Evolutionary conservation across 2,888 invertebrate species (phyloP).

Genomic region (Cremastobaeus sp.): DNA sequence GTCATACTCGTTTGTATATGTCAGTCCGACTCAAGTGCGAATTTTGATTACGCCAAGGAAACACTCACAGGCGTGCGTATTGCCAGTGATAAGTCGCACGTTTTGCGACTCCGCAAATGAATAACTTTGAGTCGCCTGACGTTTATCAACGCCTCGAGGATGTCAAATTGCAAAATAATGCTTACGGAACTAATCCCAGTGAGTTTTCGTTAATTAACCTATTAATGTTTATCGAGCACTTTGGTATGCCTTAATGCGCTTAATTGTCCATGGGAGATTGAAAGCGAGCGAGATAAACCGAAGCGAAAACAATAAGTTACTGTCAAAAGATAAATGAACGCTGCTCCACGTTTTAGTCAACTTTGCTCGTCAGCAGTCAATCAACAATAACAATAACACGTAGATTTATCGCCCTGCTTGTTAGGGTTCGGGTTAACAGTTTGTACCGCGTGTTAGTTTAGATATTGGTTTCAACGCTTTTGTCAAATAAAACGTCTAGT

Average conservation of each 20-base stretch:
- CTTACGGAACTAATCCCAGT: slow-evolving; percentile 70
- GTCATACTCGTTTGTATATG: slow-evolving; percentile 17
- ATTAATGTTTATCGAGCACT: not conserved
- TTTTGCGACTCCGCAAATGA: slow-evolving; percentile 47
- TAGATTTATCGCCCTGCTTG: too few relatives aligned
- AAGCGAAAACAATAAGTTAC: too few relatives aligned
- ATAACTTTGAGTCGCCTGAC: slow-evolving; percentile 57
- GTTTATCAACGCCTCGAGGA: slow-evolving; percentile 73
- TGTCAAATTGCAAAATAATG: slow-evolving; percentile 64
- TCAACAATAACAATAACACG: too few relatives aligned
- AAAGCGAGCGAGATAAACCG: not conserved
- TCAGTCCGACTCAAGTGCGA: slow-evolving; percentile 10
- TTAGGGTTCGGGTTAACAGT: too few relatives aligned
- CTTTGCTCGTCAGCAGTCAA: too few relatives aligned
- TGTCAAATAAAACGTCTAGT: too few relatives aligned
- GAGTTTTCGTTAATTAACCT: slow-evolving; percentile 60
- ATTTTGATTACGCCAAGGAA: not conserved
- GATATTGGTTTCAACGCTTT: too few relatives aligned
- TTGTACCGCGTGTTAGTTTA: too few relatives aligned
- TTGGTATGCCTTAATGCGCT: too few relatives aligned
- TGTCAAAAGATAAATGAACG: too few relatives aligned
- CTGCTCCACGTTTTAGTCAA: too few relatives aligned
- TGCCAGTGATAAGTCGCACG: slow-evolving; percentile 21
- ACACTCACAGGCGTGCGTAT: slow-evolving; percentile 16
- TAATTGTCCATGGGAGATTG: not conserved